Evolutionary conservation across 2,797 vertebrate species (phyloP), one percentile per base, ranked within the genome.

Genomic region (Labeo calbasu): DNA sequence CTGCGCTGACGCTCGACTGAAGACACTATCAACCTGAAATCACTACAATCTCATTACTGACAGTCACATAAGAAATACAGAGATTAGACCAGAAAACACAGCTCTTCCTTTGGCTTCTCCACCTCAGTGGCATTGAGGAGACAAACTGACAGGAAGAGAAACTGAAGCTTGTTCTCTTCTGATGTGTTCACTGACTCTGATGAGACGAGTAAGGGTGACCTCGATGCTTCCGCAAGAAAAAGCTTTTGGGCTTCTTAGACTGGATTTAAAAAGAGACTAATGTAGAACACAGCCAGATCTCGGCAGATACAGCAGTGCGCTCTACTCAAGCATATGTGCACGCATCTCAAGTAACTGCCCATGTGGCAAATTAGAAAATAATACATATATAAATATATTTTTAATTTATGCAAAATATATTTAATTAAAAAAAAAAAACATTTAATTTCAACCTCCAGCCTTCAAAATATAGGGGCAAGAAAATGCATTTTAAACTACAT

Each of bases 101-200:
- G 10, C 15, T 93, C 90, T 92, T 92, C 88, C 85, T 91, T 85
- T 15, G 86, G 90, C 90, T 89, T 87, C 90, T 92, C 90, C 84
- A 87, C 90, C 91, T 92, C 89, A 82, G 72, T 86, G 88, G 87
- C 81, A 10, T 92, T 91, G 7, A 57, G 8, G 21, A 75, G 69
- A 61, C 50, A 72, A 72, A 71, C 89, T 89, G 92, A 92, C 93
- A 92, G 92, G 80, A 65, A 84, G 89, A 92, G 91, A 92, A 92
- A 93, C 91, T 92, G 91, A 92, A 94, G 91, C 91, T 89, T 55
- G 89, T 92, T 91, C 81, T 14, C 90, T 87, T 91, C 93, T 94
- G 92, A 94, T 91, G 88, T 91, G 85, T 86, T 91, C 91, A 85
- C 86, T 86, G 85, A 89, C 91, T 92, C 89, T 88, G 91, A 91